These are phyloP conservation scores for Oreohelix idahoensis DNA, from an alignment of 1,140 invertebrate genomes.

Conservation along the genomic window DNA sequence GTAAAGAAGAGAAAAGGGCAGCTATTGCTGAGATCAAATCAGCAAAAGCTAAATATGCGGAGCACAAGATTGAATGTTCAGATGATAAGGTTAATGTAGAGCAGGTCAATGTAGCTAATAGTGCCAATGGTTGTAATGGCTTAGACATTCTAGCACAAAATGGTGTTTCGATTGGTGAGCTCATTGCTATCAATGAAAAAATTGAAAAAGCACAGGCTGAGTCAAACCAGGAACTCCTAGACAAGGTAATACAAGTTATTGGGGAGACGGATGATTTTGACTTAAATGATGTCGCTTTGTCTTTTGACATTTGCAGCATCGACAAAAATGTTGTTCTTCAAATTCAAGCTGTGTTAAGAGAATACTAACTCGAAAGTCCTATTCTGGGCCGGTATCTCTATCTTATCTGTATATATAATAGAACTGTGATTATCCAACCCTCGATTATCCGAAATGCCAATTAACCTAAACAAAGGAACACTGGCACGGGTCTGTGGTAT, in stretches of 20 bases:
- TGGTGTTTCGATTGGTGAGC: slow-evolving; percentile 23
- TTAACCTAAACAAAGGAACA: no score
- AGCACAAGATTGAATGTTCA: neutral
- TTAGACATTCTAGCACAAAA: slow-evolving; percentile 30
- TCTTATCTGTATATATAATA: no score
- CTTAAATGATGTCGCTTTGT: slow-evolving; percentile 13
- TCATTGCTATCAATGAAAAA: slow-evolving; percentile 35
- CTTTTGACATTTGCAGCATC: slow-evolving; percentile 34
- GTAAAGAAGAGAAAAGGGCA: slow-evolving; percentile 1
- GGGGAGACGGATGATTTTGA: slow-evolving; percentile 32
- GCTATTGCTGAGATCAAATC: neutral
- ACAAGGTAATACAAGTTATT: slow-evolving; percentile 23
- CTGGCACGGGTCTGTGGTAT: no score
- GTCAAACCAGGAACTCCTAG: slow-evolving; percentile 1
- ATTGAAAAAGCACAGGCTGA: slow-evolving; percentile 32
- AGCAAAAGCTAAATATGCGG: neutral
- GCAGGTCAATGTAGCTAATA: neutral
- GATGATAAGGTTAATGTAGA: neutral
- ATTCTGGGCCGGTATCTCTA: no score
- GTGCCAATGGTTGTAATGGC: neutral
- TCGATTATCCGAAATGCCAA: no score
- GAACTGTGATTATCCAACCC: no score
- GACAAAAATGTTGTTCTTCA: slow-evolving; percentile 31
- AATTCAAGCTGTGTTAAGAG: slow-evolving; percentile 19
- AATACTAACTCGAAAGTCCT: neutral